Base-by-base conservation (phyloP, 1,140 invertebrate genomes). In the Berghia stephanieae region DNA sequence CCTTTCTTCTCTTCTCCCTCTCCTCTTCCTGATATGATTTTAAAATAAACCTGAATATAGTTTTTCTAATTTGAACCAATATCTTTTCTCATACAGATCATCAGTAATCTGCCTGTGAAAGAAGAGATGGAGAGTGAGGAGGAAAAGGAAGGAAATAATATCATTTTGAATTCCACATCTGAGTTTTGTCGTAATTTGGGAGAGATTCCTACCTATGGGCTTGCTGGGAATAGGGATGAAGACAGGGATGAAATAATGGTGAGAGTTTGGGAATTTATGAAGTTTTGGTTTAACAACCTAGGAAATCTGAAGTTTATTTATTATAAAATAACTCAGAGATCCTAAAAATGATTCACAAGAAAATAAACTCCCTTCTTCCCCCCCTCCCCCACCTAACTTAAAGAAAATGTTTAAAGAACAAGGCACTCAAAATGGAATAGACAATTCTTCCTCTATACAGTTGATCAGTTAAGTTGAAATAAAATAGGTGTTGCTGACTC, bases 181-280 rank as follows among this genome's bases (percentile, higher is more conserved):
- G 98, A 99, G 91, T 99, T 99, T 91, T 99, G 97, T 88, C 92
- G 97, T 81, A 97, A 96, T 49, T 91, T 99, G 2, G 96, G 97
- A 34, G 96, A 98, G 88, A 97, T 98, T 84, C 96, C 96, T 46
- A 98, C 88, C 1, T 89, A 88, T 73, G 86, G 88, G 10, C 82
- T 85, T 68, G 93, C 95, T 63, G 95, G 96, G 46, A 96, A 97
- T 89, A 90, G 96, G 78, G 95, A 96, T 86, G 94, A 89, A 93
- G 94, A 88, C 44, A 90, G 92, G 73, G 94, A 95, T 63, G 94
- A 96, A 85, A 91, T 96, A 74, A 92, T 96, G 93, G 94, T 94
- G 88, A 87, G 88, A 10, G 31, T 63, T 86, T 46, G 68, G 10
- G 1, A 18, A 46, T 60, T 66, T 42, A 6, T 1, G n/a, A 55